phyloP scores from a whole-genome alignment of 2,888 invertebrate species.

The Strigamia transsilvanica region DNA sequence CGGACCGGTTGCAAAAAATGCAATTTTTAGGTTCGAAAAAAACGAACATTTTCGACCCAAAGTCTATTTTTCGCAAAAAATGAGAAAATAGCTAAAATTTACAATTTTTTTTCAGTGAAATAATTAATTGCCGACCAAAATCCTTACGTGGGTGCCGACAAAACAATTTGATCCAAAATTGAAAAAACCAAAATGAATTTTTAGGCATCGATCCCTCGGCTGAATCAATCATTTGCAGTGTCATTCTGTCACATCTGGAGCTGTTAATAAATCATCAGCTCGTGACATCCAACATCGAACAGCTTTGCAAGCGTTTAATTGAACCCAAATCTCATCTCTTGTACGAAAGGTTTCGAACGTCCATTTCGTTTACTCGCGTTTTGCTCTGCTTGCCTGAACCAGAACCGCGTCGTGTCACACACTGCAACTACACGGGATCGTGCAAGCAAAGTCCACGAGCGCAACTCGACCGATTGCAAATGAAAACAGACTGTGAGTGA shows the following conservation, averaged over 20 bases:
- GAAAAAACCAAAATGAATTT: not conserved
- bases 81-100: no score
- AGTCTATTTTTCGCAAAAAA: no score
- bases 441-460: not conserved
- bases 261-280: conserved; percentile 13
- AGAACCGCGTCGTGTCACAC: not conserved
- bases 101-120: no score
- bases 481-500: conserved; percentile 22
- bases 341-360: not conserved
- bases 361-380: not conserved
- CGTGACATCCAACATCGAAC: not conserved
- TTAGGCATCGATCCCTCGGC: not conserved
- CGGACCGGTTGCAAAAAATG: no score
- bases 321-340: not conserved
- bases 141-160: not conserved
- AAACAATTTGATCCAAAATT: not conserved
- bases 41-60: no score
- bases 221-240: conserved; percentile 7
- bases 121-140: no score
- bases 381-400: not conserved
- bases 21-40: no score
- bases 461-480: conserved; percentile 27
- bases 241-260: conserved; percentile 25
- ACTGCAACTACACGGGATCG: not conserved
- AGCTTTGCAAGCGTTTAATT: conserved; percentile 33